These are phyloP conservation scores for Drosophila pseudoananassae DNA, from an alignment of 1,140 invertebrate genomes.

Conservation along the genomic window DNA sequence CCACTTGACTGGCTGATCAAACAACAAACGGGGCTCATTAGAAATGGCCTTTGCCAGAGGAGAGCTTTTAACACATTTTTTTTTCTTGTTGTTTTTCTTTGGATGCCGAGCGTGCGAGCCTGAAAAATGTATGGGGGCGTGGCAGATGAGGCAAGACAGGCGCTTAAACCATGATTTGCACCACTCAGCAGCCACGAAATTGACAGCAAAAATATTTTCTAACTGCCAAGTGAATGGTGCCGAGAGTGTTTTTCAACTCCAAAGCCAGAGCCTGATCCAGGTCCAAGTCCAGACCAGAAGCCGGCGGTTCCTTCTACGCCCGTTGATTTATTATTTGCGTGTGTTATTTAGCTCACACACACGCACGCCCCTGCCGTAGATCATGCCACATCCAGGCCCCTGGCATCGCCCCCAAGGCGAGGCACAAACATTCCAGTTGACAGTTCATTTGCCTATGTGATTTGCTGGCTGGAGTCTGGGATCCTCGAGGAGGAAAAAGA, in stretches of 20 bases:
- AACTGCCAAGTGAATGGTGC: conserved; percentile 25
- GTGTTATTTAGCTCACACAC: conserved; percentile 73
- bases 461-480: conserved; percentile 43
- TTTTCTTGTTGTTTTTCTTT: neutral
- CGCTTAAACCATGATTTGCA: conserved; percentile 39
- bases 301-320: conserved; percentile 12
- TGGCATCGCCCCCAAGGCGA: conserved; percentile 14
- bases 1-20: conserved; percentile 33
- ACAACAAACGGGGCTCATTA: conserved; percentile 55
- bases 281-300: conserved; percentile 23
- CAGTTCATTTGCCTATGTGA: conserved; percentile 77
- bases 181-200: conserved; percentile 45
- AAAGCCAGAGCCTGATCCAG: neutral
- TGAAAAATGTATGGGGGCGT: conserved; percentile 73
- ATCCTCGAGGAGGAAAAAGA: conserved; percentile 7
- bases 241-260: conserved; percentile 4
- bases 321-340: conserved; percentile 75
- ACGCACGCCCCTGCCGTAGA: conserved; percentile 61
- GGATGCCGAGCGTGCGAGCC: conserved; percentile 3
- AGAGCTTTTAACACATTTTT: conserved; percentile 18
- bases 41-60: conserved; percentile 10
- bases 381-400: conserved; percentile 36
- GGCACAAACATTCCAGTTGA: conserved; percentile 73
- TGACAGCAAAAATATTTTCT: conserved; percentile 72
- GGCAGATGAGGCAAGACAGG: conserved; percentile 51